Evolutionary conservation across 2,797 vertebrate genomes (phyloP).

Genomic region (Alca torda): DNA sequence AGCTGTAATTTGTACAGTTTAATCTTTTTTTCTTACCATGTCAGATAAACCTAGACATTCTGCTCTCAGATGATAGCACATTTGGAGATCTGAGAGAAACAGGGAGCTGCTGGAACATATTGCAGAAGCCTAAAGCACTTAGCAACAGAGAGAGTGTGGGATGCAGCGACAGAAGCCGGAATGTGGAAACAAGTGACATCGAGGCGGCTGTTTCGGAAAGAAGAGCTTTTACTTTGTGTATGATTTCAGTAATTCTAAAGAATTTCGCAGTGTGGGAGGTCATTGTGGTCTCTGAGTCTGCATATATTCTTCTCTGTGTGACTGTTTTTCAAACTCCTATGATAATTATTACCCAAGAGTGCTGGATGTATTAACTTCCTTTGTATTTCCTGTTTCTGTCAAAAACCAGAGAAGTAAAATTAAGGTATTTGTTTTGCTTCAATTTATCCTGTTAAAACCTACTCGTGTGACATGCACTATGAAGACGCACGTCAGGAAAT

Average conservation of each 20-base stretch:
- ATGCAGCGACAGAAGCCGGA: conserved; percentile 51
- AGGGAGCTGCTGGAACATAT: conserved; percentile 70
- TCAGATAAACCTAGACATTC: conserved; percentile 49
- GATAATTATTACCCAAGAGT: neutral
- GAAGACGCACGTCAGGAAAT: neutral
- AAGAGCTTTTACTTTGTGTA: conserved; percentile 67
- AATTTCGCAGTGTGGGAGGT: conserved; percentile 50
- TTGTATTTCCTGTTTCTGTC: conserved; percentile 5
- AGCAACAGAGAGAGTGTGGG: conserved; percentile 78
- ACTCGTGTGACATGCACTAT: neutral
- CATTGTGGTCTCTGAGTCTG: conserved; percentile 46
- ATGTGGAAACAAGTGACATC: conserved; percentile 70
- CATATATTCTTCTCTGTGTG: neutral
- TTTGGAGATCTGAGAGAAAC: conserved; percentile 66
- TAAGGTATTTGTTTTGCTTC: neutral
- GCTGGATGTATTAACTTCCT: neutral
- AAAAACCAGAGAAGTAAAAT: neutral
- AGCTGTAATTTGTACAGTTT: conserved; percentile 41
- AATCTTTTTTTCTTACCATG: conserved; percentile 40
- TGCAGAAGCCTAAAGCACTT: conserved; percentile 75
- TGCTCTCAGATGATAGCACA: conserved; percentile 59
- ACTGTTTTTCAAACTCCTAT: neutral
- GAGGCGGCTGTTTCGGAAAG: conserved; percentile 62
- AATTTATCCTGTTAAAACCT: neutral
- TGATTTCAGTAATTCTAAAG: conserved; percentile 66